Percentiles rank a stretch among this genome's conserved stretches.
Conservation (phyloP, 2,888 invertebrate species). For the Aphidoletes aphidimyza region DNA sequence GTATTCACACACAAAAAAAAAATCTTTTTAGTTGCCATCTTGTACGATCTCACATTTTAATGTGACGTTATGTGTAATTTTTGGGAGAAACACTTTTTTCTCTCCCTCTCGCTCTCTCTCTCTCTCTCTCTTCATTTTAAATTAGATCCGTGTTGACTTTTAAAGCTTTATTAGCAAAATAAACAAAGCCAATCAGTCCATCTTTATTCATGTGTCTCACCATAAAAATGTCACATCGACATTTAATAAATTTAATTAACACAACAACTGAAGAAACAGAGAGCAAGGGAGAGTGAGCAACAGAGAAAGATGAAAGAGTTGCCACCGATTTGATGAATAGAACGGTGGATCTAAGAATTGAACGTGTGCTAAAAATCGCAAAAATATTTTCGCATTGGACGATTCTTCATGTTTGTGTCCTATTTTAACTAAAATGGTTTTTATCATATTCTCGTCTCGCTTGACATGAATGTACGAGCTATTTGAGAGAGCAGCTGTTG, state of each 20-base stretch:
- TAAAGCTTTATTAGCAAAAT: no score
- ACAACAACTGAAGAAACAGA: no score
- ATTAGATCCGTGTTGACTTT: no score
- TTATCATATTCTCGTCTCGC: not conserved
- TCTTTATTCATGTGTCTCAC: not conserved
- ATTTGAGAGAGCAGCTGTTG: not conserved
- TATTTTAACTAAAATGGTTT: not conserved
- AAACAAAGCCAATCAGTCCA: no score
- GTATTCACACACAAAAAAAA: no score
- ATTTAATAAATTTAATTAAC: constrained; percentile 38
- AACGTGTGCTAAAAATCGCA: not conserved
- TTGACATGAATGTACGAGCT: not conserved
- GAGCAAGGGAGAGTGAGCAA: no score
- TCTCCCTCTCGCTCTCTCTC: no score
- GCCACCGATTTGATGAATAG: not conserved
- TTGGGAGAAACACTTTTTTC: no score
- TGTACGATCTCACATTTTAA: no score
- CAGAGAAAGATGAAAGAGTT: not conserved
- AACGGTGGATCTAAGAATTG: no score
- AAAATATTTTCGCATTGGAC: not conserved
- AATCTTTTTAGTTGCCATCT: not conserved
- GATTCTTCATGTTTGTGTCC: not conserved
- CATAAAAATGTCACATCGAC: constrained; percentile 44
- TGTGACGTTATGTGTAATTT: no score
- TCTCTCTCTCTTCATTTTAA: no score